These are phyloP conservation scores for Hermaeophaga mercurialis DNA, from an alignment of 2,888 invertebrate species.

Conservation along the genomic window DNA sequence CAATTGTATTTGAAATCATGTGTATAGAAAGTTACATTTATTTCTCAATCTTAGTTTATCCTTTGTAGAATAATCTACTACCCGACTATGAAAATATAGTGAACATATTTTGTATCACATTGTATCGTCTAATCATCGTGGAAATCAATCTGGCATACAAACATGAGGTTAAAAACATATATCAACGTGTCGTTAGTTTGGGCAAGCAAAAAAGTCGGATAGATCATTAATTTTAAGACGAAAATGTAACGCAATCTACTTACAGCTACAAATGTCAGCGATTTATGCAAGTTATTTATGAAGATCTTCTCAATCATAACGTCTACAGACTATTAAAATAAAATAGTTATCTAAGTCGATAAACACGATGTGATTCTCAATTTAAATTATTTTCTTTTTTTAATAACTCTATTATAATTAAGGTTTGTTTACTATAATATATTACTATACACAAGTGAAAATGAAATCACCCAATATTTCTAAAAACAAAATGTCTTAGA, in stretches of 20 bases:
- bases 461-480: too few species aligned
- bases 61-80: not conserved
- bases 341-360: too few species aligned
- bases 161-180: constrained; percentile 13
- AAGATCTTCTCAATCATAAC: not conserved
- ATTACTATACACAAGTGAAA: too few species aligned
- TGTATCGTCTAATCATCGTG: constrained; percentile 8
- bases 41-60: too few species aligned
- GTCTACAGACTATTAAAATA: constrained; percentile 2
- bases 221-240: constrained; percentile 19
- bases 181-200: constrained; percentile 17
- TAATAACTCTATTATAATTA: too few species aligned
- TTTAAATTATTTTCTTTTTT: too few species aligned
- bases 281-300: constrained; percentile 14
- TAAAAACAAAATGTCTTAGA: too few species aligned
- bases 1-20: too few species aligned
- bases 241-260: constrained; percentile 19
- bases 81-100: not conserved
- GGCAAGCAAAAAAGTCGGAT: constrained; percentile 18
- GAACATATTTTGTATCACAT: constrained; percentile 7
- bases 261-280: constrained; percentile 22
- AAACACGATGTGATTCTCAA: too few species aligned
- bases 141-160: constrained; percentile 15
- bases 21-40: too few species aligned
- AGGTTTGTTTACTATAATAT: too few species aligned